These are phyloP conservation scores for Saccostrea glomerata DNA, from an alignment of 1,140 invertebrate species.

Conservation along the genomic window DNA sequence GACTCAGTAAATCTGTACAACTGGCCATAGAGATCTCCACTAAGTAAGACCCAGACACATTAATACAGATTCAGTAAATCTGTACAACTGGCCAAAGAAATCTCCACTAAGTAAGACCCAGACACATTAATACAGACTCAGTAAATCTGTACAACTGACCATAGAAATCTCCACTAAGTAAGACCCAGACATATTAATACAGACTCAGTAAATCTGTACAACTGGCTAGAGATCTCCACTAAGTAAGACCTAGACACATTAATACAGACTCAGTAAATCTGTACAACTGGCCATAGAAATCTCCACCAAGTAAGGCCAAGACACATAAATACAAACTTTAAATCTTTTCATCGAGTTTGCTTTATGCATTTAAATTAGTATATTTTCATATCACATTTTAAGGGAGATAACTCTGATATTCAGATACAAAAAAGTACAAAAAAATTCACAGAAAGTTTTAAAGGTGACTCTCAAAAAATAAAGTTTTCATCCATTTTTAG, in stretches of 20 bases:
- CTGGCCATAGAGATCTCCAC: conserved; percentile 78
- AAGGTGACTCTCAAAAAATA: not conserved
- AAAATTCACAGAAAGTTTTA: not conserved
- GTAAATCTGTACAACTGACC: conserved; percentile 76
- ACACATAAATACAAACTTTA: no score
- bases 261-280: conserved; percentile 75
- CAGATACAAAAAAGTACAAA: no score
- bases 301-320: conserved; percentile 70
- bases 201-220: conserved; percentile 77
- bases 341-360: no score
- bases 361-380: no score
- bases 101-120: conserved; percentile 73
- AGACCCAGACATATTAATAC: conserved; percentile 54
- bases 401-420: not conserved
- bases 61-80: conserved; percentile 76
- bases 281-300: conserved; percentile 78
- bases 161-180: conserved; percentile 78
- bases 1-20: conserved; percentile 76
- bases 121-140: conserved; percentile 68
- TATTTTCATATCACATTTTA: not conserved
- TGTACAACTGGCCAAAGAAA: conserved; percentile 77
- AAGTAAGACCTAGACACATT: conserved; percentile 62
- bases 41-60: conserved; percentile 62
- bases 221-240: conserved; percentile 77
- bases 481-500: conserved; percentile 47